Conservation (phyloP, 1,140 invertebrate species). For the Trypoxylus dichotomus region DNA sequence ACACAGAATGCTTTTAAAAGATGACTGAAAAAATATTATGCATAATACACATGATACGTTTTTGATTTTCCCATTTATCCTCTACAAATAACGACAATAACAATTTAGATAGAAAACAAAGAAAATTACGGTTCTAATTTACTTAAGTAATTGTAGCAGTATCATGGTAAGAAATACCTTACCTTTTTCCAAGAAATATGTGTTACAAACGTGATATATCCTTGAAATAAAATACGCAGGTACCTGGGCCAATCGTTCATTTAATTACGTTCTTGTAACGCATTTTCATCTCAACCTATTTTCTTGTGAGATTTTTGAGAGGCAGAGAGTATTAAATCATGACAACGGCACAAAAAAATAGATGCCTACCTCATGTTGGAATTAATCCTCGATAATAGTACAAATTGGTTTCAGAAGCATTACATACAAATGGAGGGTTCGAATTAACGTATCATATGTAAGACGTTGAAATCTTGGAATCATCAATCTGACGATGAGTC, state of each 20-base stretch:
- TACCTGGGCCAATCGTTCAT: neutral
- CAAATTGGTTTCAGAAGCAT: neutral
- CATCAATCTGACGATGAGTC: neutral
- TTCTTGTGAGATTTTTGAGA: neutral
- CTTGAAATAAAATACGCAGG: neutral
- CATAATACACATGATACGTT: too few species aligned
- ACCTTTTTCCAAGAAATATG: too few species aligned
- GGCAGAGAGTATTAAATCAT: neutral
- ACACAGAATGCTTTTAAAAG: too few species aligned
- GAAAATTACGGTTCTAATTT: too few species aligned
- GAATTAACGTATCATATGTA: neutral
- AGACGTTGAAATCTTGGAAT: neutral
- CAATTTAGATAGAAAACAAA: too few species aligned
- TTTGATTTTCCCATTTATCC: too few species aligned
- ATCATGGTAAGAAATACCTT: too few species aligned
- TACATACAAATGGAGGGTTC: slow-evolving; percentile 6
- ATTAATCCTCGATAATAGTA: neutral
- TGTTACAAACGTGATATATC: too few species aligned
- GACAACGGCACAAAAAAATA: neutral
- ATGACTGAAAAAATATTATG: too few species aligned
- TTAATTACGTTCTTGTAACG: neutral
- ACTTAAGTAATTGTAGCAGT: too few species aligned
- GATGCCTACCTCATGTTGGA: neutral
- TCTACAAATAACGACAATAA: too few species aligned
- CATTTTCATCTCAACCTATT: neutral